Evolutionary conservation across 2,797 vertebrate species (phyloP).

Genomic region (Melanotaenia pygmaea): DNA sequence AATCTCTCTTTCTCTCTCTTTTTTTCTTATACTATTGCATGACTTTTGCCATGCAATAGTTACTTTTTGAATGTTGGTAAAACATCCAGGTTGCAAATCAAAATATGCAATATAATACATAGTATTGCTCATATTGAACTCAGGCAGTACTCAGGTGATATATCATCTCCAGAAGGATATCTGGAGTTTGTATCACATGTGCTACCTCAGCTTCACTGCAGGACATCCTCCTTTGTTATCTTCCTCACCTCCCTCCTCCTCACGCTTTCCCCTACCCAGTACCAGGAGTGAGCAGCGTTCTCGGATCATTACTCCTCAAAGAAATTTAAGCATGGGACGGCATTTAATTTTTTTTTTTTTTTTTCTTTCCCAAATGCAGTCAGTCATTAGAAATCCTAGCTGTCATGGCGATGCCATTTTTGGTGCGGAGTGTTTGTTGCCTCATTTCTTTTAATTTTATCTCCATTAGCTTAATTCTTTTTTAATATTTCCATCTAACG

Average conservation of each 20-base stretch:
- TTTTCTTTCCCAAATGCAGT: conserved; percentile 89
- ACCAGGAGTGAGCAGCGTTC: conserved; percentile 97
- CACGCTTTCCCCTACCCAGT: conserved; percentile 80
- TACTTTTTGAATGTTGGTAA: no score
- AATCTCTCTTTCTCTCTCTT: no score
- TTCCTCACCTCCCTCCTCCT: conserved; percentile 81
- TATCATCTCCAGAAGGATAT: no score
- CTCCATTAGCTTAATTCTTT: conserved; percentile 99
- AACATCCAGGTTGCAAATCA: no score
- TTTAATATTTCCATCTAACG: conserved; percentile 99
- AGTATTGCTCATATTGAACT: no score
- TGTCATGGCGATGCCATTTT: conserved; percentile 99
- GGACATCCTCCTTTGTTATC: conserved; percentile 95
- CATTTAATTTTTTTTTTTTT: conserved; percentile 91
- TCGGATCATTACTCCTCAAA: conserved; percentile 99
- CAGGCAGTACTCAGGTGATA: no score
- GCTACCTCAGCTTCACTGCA: conserved; percentile 86
- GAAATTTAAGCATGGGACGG: conserved; percentile 98
- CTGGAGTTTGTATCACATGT: no score
- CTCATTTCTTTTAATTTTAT: conserved; percentile 99
- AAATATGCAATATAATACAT: no score
- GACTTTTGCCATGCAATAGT: no score
- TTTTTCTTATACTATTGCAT: no score
- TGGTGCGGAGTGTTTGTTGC: conserved; percentile 99
- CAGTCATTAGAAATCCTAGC: conserved; percentile 99